A percentile compares a stretch with the other conserved stretches of the same genome.
These are phyloP conservation scores for Drosophila lini DNA, from an alignment of 1,140 invertebrate species.

Conservation along the genomic window DNA sequence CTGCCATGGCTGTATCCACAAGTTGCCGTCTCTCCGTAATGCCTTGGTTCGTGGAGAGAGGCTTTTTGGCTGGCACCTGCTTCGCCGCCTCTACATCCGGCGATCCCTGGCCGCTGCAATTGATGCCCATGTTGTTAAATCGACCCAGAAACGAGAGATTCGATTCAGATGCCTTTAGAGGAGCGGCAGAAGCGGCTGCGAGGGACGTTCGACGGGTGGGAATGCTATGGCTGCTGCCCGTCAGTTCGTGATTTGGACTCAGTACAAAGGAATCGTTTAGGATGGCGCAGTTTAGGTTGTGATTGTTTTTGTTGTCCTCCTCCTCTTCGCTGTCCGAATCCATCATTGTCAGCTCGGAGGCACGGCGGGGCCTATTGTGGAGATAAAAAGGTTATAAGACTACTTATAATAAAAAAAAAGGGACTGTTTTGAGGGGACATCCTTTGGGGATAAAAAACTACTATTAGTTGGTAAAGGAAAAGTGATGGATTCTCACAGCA, in stretches of 20 bases:
- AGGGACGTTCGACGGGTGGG: conserved; percentile 2
- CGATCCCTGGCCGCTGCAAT: conserved; percentile 53
- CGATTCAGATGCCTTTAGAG: conserved; percentile 38
- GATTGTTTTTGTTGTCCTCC: conserved; percentile 58
- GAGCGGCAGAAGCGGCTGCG: background rate
- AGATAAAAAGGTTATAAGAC: too few species aligned
- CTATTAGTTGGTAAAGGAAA: background rate
- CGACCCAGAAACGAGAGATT: conserved; percentile 68
- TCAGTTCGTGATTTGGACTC: conserved; percentile 66
- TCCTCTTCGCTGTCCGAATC: conserved; percentile 82
- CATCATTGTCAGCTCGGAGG: conserved; percentile 64
- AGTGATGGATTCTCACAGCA: conserved; percentile 16
- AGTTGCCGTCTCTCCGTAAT: conserved; percentile 53
- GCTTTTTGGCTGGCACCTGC: conserved; percentile 20
- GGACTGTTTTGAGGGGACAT: background rate
- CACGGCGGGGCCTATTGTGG: conserved; percentile 61
- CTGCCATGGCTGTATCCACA: conserved; percentile 27
- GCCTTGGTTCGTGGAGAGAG: conserved; percentile 35
- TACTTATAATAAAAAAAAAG: background rate
- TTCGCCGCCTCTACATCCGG: conserved; percentile 8
- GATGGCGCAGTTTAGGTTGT: conserved; percentile 81
- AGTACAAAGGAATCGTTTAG: conserved; percentile 81
- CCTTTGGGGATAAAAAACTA: background rate
- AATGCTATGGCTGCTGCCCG: conserved; percentile 34
- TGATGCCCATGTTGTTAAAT: conserved; percentile 72